A percentile compares a stretch with the other conserved stretches of the same genome.
Evolutionary conservation across 2,797 vertebrate genomes (phyloP).

Genomic region (Meriones psammophilus): DNA sequence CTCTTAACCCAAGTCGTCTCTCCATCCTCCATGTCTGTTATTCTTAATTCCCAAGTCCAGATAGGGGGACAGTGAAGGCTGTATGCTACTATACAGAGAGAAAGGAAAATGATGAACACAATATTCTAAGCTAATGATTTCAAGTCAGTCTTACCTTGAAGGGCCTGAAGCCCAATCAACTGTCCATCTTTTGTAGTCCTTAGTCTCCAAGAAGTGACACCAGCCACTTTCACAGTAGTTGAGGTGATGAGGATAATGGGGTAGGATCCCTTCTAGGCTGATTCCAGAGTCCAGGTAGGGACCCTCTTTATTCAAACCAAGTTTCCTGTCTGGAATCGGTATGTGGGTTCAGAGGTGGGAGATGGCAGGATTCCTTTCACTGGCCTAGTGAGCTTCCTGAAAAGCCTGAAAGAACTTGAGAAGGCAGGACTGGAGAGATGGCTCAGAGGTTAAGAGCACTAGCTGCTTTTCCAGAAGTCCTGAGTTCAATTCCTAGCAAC

Average conservation of each 20-base stretch:
- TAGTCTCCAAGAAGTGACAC: background rate
- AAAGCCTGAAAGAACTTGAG: no score
- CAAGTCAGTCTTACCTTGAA: background rate
- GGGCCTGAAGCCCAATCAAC: background rate
- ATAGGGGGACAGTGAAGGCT: background rate
- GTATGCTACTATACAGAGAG: background rate
- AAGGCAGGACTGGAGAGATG: no score
- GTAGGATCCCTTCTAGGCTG: background rate
- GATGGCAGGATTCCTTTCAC: no score
- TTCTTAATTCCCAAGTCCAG: background rate
- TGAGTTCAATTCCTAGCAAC: no score
- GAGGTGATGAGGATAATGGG: background rate
- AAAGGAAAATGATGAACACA: background rate
- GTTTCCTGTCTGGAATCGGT: no score
- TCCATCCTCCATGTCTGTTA: background rate
- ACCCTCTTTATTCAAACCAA: background rate
- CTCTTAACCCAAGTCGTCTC: no score
- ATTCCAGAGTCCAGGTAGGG: background rate
- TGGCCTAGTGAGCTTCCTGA: no score
- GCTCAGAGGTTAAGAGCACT: no score
- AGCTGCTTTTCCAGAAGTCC: no score
- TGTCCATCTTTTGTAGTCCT: background rate
- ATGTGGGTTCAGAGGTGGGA: no score
- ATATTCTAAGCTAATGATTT: background rate
- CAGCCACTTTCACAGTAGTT: background rate